These are phyloP conservation scores for Papilio xuthus DNA, from an alignment of 1,140 invertebrate species.

Conservation along the genomic window DNA sequence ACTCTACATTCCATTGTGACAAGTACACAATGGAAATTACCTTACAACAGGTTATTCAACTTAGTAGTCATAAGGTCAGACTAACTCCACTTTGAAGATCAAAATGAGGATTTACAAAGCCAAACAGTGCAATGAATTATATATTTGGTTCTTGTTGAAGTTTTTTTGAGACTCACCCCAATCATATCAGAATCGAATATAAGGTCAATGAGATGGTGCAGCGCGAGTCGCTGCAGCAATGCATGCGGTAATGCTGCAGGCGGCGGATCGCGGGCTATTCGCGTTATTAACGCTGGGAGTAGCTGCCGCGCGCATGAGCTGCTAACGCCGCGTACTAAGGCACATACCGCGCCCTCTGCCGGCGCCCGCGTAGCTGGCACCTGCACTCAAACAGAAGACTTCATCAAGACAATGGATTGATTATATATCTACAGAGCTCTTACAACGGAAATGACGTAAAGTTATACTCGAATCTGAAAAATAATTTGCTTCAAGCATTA, in stretches of 20 bases:
- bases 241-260: constrained; percentile 70
- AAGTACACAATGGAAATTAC: not conserved
- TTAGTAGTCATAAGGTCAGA: no score
- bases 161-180: constrained; percentile 51
- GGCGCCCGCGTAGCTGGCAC: constrained; percentile 68
- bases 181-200: constrained; percentile 68
- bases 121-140: no score
- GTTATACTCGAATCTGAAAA: no score
- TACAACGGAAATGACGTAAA: no score
- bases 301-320: constrained; percentile 61
- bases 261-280: constrained; percentile 60
- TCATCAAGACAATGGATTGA: no score
- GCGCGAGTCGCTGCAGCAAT: constrained; percentile 62
- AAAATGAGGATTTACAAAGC: no score
- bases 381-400: constrained; percentile 42
- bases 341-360: constrained; percentile 72
- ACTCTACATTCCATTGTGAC: no score
- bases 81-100: no score
- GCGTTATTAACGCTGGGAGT: constrained; percentile 58
- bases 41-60: not conserved
- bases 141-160: no score
- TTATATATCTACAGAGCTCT: no score
- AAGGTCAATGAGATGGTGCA: constrained; percentile 68
- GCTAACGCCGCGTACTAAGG: constrained; percentile 60
- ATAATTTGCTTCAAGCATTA: no score